These are phyloP conservation scores for Meganola albula DNA, from an alignment of 2,888 invertebrate species.

Conservation along the genomic window DNA sequence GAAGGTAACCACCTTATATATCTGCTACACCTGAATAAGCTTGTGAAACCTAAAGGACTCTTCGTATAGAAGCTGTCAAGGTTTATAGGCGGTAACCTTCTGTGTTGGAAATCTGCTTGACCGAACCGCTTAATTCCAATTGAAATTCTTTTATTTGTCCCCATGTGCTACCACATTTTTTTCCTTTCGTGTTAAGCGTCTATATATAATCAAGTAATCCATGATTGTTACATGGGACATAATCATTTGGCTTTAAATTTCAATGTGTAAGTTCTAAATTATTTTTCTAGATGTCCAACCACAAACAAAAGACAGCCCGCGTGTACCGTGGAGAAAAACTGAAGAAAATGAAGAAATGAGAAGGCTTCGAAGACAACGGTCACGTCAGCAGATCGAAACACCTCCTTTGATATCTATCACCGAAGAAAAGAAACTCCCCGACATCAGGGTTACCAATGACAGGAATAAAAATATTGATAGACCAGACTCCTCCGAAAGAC, in stretches of 20 bases:
- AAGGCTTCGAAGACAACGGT: slow-evolving; percentile 77
- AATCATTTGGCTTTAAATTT: too few species aligned
- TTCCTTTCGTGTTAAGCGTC: too few species aligned
- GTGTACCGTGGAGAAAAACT: slow-evolving; percentile 86
- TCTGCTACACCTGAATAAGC: background rate
- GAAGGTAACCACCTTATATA: slow-evolving; percentile 77
- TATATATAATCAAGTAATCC: too few species aligned
- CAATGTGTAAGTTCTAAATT: too few species aligned
- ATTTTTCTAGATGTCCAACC: slow-evolving; percentile 81
- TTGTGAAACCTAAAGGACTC: too few species aligned
- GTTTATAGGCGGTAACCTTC: too few species aligned
- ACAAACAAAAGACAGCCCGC: slow-evolving; percentile 85
- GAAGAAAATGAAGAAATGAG: slow-evolving; percentile 82
- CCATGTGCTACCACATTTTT: too few species aligned
- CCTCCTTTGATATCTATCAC: slow-evolving; percentile 75
- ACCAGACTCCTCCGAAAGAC: background rate
- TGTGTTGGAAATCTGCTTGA: too few species aligned
- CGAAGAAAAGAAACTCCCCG: slow-evolving; percentile 79
- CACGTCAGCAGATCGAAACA: slow-evolving; percentile 66
- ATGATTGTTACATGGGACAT: too few species aligned
- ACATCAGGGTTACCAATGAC: slow-evolving; percentile 54
- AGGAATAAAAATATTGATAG: background rate
- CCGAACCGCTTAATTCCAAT: too few species aligned
- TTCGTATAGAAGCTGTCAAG: too few species aligned
- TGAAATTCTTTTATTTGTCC: too few species aligned